These are phyloP conservation scores for Heterodera filipjevi DNA, from an alignment of 2,888 invertebrate genomes.

Conservation along the genomic window DNA sequence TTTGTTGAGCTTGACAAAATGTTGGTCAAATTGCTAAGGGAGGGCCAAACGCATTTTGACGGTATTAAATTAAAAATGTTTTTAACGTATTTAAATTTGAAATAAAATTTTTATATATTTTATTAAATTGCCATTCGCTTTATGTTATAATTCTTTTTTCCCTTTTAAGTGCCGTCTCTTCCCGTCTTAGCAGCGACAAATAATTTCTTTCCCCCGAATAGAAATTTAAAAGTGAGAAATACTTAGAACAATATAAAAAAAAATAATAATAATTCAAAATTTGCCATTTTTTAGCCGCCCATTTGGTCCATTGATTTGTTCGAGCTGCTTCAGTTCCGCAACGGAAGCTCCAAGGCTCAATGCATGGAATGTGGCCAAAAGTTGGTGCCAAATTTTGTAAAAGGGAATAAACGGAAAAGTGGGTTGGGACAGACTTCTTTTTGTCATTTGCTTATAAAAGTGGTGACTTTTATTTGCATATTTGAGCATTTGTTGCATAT, in stretches of 20 bases:
- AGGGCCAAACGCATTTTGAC: not conserved
- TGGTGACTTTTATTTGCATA: too few species aligned
- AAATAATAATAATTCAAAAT: not conserved
- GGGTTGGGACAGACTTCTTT: too few species aligned
- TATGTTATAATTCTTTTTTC: too few species aligned
- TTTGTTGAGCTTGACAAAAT: not conserved
- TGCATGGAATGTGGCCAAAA: conserved; percentile 4
- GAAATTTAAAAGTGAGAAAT: not conserved
- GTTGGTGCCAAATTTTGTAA: not conserved
- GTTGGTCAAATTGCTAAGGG: not conserved
- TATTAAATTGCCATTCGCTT: not conserved
- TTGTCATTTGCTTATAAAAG: too few species aligned
- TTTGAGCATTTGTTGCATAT: too few species aligned
- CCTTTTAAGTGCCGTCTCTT: not conserved
- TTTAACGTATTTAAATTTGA: too few species aligned
- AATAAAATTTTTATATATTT: too few species aligned
- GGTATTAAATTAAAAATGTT: not conserved
- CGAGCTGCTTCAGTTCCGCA: not conserved
- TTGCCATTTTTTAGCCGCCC: not conserved
- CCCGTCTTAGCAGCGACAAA: not conserved
- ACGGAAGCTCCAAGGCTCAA: not conserved
- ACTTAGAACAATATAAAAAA: not conserved
- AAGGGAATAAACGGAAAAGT: too few species aligned
- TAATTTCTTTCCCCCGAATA: not conserved
- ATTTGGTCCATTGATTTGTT: not conserved